Percentiles rank a stretch among this genome's conserved stretches.
These are phyloP conservation scores for Piaya cayana DNA, from an alignment of 2,113 vertebrate species.

Conservation along the genomic window DNA sequence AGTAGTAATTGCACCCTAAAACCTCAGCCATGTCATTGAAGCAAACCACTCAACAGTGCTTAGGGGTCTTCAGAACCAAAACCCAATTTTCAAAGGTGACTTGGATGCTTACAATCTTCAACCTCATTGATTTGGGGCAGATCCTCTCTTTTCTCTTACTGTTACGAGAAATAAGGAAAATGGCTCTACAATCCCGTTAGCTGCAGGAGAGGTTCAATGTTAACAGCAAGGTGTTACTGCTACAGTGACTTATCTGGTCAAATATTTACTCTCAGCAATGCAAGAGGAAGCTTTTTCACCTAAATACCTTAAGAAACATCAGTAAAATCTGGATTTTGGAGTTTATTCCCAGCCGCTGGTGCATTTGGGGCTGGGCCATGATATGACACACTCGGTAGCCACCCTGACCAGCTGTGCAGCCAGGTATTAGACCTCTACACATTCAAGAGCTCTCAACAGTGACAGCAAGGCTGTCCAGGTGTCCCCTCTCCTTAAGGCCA, in stretches of 20 bases:
- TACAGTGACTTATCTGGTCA: neutral
- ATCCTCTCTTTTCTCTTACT: neutral
- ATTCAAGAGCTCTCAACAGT: neutral
- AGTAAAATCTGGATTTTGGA: neutral
- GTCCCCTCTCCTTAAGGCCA: neutral
- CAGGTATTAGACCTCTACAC: fast-evolving
- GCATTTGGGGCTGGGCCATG: neutral
- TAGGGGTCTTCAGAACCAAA: neutral
- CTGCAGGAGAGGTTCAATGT: neutral
- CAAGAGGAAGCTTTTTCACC: neutral
- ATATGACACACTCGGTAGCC: fast-evolving
- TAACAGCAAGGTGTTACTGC: fast-evolving
- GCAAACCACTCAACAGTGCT: neutral
- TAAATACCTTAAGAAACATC: neutral
- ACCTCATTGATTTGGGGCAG: neutral
- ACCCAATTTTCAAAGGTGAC: neutral
- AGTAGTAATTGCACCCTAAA: neutral
- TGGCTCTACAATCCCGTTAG: neutral
- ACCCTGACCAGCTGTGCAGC: neutral
- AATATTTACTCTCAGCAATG: neutral
- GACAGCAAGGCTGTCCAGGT: neutral
- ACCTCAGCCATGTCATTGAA: neutral
- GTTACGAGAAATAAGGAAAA: neutral
- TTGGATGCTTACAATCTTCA: neutral
- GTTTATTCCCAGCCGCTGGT: neutral